Evolutionary conservation across 1,140 invertebrate genomes (phyloP).

Genomic region (Ceratina japonica): DNA sequence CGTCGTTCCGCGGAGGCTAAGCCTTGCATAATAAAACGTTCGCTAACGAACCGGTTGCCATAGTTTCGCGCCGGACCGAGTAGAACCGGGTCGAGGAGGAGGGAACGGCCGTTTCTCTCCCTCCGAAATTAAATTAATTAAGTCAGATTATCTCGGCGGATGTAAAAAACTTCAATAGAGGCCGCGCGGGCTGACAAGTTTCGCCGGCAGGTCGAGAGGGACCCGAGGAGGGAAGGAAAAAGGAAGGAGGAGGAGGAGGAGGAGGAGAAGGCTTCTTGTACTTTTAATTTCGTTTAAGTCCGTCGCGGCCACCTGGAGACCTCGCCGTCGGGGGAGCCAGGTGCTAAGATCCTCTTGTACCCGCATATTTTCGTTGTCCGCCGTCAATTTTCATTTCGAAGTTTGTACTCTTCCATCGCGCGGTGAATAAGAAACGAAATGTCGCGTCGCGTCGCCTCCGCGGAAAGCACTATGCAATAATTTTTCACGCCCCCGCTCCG

Average conservation of each 20-base stretch:
- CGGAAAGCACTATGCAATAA: conserved; percentile 6
- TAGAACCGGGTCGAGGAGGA: conserved; percentile 46
- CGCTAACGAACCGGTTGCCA: conserved; percentile 39
- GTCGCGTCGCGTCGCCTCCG: no score
- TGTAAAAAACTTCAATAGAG: conserved; percentile 34
- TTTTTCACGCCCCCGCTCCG: conserved; percentile 4
- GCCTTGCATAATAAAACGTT: conserved; percentile 34
- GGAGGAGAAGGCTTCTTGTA: neutral
- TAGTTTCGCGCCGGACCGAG: conserved; percentile 48
- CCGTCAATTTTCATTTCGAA: conserved; percentile 48
- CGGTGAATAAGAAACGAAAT: neutral
- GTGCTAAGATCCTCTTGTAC: conserved; percentile 17
- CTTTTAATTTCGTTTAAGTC: conserved; percentile 47
- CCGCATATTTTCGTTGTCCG: conserved; percentile 32
- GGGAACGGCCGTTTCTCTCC: conserved; percentile 3
- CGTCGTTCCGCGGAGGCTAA: neutral
- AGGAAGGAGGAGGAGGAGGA: neutral
- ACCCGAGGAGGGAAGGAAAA: no score
- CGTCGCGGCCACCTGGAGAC: conserved; percentile 5
- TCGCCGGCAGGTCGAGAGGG: neutral
- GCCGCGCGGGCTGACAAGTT: conserved; percentile 15
- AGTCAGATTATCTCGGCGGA: conserved; percentile 38
- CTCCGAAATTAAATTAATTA: conserved; percentile 43
- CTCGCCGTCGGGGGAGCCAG: neutral
- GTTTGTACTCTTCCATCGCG: neutral